Evolutionary conservation across 2,113 vertebrate genomes (phyloP).

Genomic region (human): DNA sequence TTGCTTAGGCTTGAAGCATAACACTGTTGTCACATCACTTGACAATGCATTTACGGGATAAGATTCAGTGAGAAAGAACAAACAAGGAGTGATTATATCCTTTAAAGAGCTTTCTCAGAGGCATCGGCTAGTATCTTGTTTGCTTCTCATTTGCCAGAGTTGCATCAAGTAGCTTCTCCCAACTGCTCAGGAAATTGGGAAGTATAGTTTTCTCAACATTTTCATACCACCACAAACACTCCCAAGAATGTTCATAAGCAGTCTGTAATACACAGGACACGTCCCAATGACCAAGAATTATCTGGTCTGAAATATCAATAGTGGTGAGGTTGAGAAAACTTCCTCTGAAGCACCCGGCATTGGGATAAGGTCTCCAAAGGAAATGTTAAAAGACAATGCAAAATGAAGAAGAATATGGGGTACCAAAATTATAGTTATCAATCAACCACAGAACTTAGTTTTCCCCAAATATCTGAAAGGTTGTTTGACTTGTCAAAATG

Average conservation of each 20-base stretch:
- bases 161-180: not conserved
- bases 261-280: too few species aligned
- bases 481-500: not conserved
- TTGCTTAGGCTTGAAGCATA: not conserved
- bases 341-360: not conserved
- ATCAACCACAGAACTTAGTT: not conserved
- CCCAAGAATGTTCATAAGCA: not conserved
- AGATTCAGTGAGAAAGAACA: not conserved
- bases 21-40: not conserved
- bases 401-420: not conserved
- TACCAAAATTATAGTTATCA: not conserved
- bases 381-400: not conserved
- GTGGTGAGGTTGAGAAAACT: not conserved
- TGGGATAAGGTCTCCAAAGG: not conserved
- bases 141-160: not conserved
- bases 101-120: not conserved
- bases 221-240: not conserved
- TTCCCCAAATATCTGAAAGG: not conserved
- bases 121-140: not conserved
- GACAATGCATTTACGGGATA: not conserved
- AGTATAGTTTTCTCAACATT: not conserved
- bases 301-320: not conserved
- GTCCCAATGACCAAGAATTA: not conserved
- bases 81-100: not conserved
- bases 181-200: not conserved